Conservation (phyloP, 23 tunicate genomes). For the Phallusia fumigata region DNA sequence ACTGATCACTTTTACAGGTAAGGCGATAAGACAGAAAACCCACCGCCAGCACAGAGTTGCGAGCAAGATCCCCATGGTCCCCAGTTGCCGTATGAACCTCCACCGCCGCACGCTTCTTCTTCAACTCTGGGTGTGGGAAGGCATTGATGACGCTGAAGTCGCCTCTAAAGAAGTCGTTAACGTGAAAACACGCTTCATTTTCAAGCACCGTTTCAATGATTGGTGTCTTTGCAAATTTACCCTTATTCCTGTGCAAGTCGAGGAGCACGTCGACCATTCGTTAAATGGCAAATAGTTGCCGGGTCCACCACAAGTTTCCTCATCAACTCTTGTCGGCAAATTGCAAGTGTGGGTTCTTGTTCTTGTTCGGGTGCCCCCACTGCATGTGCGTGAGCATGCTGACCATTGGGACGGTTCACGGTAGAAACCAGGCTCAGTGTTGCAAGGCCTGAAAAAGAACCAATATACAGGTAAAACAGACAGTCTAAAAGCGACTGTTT, state of each 20-base stretch:
- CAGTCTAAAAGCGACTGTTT: no score
- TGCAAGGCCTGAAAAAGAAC: slow-evolving; percentile 26
- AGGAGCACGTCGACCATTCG: slow-evolving; percentile 73
- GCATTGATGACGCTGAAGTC: slow-evolving; percentile 81
- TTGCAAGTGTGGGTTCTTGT: slow-evolving; percentile 63
- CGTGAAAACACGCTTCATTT: not conserved
- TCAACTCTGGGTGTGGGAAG: slow-evolving; percentile 42
- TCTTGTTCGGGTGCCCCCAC: slow-evolving; percentile 72
- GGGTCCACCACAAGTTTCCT: slow-evolving; percentile 77
- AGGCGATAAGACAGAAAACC: not conserved
- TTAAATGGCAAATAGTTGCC: slow-evolving; percentile 68
- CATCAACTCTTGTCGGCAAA: slow-evolving; percentile 40
- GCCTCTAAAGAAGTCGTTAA: not conserved
- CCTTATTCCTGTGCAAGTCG: slow-evolving; percentile 68
- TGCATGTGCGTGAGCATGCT: slow-evolving; percentile 83
- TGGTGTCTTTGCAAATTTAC: slow-evolving; percentile 15
- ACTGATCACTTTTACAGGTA: no score
- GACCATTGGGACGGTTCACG: slow-evolving; percentile 53
- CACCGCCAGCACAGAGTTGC: slow-evolving; percentile 81
- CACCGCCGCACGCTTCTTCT: slow-evolving; percentile 68
- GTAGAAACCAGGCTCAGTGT: slow-evolving; percentile 73
- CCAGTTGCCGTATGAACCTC: slow-evolving; percentile 70
- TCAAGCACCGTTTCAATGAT: not conserved
- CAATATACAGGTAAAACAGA: no score
- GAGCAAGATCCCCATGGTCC: slow-evolving; percentile 74